These are phyloP conservation scores for Ypsolopha sequella DNA, from an alignment of 2,888 invertebrate species.

Conservation along the genomic window DNA sequence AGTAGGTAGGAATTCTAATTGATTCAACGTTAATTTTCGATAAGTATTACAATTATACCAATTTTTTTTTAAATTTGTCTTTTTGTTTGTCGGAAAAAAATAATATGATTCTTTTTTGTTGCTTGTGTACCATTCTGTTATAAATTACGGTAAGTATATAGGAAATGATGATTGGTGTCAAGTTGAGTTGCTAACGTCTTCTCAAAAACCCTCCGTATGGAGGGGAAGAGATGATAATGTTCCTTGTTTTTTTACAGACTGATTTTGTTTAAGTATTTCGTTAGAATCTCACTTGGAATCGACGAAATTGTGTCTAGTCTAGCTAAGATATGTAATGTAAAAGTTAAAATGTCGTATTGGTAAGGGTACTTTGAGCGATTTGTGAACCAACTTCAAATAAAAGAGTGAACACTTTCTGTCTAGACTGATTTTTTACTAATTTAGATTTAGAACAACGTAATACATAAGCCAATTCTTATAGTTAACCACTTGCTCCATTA, in stretches of 20 bases:
- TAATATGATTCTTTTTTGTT: no score
- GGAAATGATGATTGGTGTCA: no score
- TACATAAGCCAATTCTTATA: constrained; percentile 18
- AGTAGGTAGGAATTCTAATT: no score
- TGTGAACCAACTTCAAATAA: constrained; percentile 33
- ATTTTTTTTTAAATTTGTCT: no score
- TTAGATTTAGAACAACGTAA: constrained; percentile 14
- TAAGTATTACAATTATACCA: no score
- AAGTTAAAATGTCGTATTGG: constrained; percentile 12
- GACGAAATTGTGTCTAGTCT: constrained; percentile 1
- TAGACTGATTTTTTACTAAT: constrained; percentile 52
- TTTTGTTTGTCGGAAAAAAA: no score
- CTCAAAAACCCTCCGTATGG: no score
- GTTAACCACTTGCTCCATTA: background rate
- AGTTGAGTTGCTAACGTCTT: no score
- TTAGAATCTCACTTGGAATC: background rate
- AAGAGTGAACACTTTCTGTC: constrained; percentile 31
- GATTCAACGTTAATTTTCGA: no score
- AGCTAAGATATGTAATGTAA: background rate
- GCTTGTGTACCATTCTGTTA: background rate
- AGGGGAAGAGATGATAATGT: no score
- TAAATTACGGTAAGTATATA: background rate
- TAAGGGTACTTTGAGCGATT: constrained; percentile 8
- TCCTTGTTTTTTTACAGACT: background rate
- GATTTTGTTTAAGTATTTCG: background rate